A percentile compares a stretch with the other conserved stretches of the same genome.
Evolutionary conservation across 2,888 invertebrate genomes (phyloP).

Genomic region (Aphidius colemani): DNA sequence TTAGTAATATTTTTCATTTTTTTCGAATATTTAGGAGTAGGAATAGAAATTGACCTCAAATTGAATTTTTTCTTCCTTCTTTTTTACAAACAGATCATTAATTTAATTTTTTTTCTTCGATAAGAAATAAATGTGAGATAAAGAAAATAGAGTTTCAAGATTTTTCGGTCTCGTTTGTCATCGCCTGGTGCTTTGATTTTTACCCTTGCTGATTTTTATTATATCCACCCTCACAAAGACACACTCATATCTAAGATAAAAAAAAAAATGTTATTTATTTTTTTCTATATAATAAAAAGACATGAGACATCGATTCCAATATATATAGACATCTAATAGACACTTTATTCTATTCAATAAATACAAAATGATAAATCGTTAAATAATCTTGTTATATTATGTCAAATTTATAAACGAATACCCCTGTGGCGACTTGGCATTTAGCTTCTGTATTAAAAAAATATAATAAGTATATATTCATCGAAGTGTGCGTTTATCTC

Average conservation of each 20-base stretch:
- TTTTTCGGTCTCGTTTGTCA: conserved; percentile 50
- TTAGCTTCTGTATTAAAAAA: not conserved
- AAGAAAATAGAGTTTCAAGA: conserved; percentile 1
- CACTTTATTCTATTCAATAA: conserved; percentile 41
- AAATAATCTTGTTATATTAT: conserved; percentile 54
- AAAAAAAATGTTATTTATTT: no score
- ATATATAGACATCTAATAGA: conserved; percentile 21
- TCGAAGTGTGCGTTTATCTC: no score
- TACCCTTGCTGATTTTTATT: conserved; percentile 29
- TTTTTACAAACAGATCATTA: not conserved
- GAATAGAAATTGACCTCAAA: no score
- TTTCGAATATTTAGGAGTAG: no score
- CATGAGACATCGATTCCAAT: no score
- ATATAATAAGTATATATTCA: no score
- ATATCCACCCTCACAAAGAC: not conserved
- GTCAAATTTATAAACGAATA: conserved; percentile 48
- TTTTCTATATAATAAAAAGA: no score
- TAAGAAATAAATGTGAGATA: conserved; percentile 10
- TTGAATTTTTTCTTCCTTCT: no score
- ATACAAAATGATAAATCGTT: conserved; percentile 52
- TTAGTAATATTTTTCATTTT: no score
- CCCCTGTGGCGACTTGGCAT: conserved; percentile 23
- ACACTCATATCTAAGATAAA: not conserved
- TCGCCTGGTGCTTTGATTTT: conserved; percentile 50
- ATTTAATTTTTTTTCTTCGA: not conserved